Evolutionary conservation across 2,113 vertebrate species (phyloP).

Genomic region (Vireo altiloquus): DNA sequence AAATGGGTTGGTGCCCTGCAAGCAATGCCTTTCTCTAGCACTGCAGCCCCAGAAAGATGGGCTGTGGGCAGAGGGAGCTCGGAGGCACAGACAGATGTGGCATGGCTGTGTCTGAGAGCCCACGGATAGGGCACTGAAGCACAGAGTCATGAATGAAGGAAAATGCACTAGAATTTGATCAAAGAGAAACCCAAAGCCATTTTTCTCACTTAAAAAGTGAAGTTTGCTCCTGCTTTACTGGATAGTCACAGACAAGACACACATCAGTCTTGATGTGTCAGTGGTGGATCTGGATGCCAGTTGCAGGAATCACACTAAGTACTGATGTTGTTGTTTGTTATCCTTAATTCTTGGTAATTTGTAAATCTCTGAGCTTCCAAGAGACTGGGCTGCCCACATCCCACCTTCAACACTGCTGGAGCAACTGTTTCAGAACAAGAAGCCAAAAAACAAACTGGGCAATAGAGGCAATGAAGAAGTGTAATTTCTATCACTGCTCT

Average conservation of each 20-base stretch:
- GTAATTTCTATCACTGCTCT: neutral
- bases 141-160: neutral
- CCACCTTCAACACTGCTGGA: fast-evolving
- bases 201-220: neutral
- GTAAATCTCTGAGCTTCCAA: neutral
- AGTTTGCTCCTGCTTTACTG: neutral
- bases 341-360: neutral
- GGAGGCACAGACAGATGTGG: fast-evolving
- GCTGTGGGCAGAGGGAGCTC: neutral
- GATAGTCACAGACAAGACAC: neutral
- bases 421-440: neutral
- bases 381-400: neutral
- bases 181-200: neutral
- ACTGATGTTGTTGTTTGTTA: neutral
- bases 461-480: neutral
- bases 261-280: neutral
- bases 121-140: fast-evolving
- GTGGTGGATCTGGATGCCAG: neutral
- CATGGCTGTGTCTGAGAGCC: fast-evolving
- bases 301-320: fast-evolving
- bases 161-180: neutral
- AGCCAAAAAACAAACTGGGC: fast-evolving
- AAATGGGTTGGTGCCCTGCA: fast-evolving
- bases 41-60: fast-evolving
- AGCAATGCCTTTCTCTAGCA: neutral